These are phyloP conservation scores for Drosophila suzukii DNA, from an alignment of 1,140 invertebrate species.

Conservation along the genomic window DNA sequence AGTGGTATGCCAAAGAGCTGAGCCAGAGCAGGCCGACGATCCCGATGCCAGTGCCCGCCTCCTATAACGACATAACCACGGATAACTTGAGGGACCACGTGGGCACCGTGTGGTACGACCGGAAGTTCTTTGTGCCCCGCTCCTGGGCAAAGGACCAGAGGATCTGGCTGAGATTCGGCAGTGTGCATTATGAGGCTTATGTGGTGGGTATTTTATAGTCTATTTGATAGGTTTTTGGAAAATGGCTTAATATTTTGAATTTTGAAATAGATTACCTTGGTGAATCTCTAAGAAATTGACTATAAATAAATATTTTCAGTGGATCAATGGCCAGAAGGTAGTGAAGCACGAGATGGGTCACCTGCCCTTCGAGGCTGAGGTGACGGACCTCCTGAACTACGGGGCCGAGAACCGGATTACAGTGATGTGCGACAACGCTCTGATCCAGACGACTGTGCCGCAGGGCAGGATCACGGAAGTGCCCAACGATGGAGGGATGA, in stretches of 20 bases:
- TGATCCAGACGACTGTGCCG: conserved; percentile 93
- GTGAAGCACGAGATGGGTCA: conserved; percentile 97
- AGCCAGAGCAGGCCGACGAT: conserved; percentile 84
- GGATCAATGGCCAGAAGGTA: conserved; percentile 93
- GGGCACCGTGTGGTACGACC: conserved; percentile 96
- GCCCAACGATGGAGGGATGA: conserved; percentile 87
- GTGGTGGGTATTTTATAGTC: conserved; percentile 88
- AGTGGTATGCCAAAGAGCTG: conserved; percentile 89
- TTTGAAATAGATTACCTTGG: too few relatives aligned
- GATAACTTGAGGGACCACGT: conserved; percentile 95
- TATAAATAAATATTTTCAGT: conserved; percentile 86
- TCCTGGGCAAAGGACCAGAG: conserved; percentile 89
- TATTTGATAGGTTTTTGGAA: neutral
- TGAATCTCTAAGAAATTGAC: neutral
- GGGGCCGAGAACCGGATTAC: conserved; percentile 92
- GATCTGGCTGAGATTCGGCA: conserved; percentile 94
- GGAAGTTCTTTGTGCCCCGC: conserved; percentile 90
- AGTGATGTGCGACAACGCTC: conserved; percentile 97
- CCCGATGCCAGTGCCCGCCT: conserved; percentile 98
- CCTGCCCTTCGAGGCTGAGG: conserved; percentile 95
- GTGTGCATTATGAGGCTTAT: conserved; percentile 94
- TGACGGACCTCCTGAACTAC: conserved; percentile 89
- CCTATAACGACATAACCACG: conserved; percentile 97
- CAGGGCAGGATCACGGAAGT: conserved; percentile 90
- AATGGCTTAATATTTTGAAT: too few relatives aligned